Evolutionary conservation across 2,113 vertebrate genomes (phyloP).

Genomic region (Colaptes auratus): DNA sequence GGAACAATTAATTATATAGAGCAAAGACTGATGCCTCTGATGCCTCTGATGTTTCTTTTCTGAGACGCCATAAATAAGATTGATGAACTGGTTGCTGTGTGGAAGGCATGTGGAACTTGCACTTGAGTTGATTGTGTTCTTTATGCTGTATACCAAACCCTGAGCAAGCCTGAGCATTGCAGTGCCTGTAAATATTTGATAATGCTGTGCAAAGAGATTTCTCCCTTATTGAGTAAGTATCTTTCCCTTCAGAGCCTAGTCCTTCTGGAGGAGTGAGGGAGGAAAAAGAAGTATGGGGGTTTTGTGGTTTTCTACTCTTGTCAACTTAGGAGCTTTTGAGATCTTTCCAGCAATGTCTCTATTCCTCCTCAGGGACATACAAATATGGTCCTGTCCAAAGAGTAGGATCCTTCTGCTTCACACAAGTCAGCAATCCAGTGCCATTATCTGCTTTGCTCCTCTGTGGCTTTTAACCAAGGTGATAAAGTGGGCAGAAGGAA

Average conservation of each 20-base stretch:
- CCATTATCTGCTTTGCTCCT: background rate
- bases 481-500: background rate
- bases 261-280: background rate
- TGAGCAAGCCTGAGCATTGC: background rate
- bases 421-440: background rate
- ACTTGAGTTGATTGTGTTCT: background rate
- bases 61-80: background rate
- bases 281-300: background rate
- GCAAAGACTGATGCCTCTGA: background rate
- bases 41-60: background rate
- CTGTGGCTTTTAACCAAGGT: background rate
- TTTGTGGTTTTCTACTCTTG: background rate
- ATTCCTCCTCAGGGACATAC: background rate
- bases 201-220: background rate
- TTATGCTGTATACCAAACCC: background rate
- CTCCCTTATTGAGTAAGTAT: background rate
- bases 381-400: background rate
- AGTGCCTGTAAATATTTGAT: background rate
- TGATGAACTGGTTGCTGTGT: background rate
- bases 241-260: background rate
- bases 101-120: background rate
- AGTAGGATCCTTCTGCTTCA: background rate
- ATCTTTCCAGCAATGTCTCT: background rate
- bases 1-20: background rate
- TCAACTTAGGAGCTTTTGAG: background rate